Evolutionary conservation across 30 jellyfish, hydroid and myxozoan genomes (phyloP), one percentile per base, ranked within the genome.

Genomic region (Aurelia coerulea): DNA sequence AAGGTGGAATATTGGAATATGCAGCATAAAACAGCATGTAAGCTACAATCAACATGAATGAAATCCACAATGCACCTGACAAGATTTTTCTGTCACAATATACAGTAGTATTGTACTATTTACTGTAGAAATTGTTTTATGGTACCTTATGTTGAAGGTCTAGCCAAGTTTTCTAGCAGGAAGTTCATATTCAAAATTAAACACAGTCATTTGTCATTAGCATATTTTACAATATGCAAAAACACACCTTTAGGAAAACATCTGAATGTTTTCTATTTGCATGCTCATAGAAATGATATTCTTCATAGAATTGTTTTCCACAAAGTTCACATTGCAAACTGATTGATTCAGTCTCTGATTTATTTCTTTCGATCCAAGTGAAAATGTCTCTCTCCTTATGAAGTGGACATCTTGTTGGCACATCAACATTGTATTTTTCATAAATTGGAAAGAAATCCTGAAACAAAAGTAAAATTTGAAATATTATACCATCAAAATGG

Each of bases 231-330:
- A 46, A 0, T 9, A 46, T 46, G 11, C 56, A 37, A 2, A 37
- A 5, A 37, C 49, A 46, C 8, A 46, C 56, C 56, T 46, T 46
- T 15, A 62, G 39, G 34, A 88, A 50, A 16, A 53, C 46, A 46
- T 88, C 90, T 14, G 74, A 41, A 50, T 88, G 97, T 53, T 88
- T 88, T 37, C 97, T 69, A 14, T 23, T 35, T 16, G 88, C 84
- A 65, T 88, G 97, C 79, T 80, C 88, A 69, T 79, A 79, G 14
- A 79, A 37, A 80, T 68, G 64, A 72, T 64, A 46, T 65, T 88
- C 73, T 37, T 73, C 76, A 59, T 79, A 88, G 54, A 88, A 88
- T 12, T 65, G 68, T 64, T 88, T 88, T 15, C 97, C 97, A 88
- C 97, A 88, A 10, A 80, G 42, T 80, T 88, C 91, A 74, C 97